These are phyloP conservation scores for Reinhardtius hippoglossoides DNA, from an alignment of 2,113 vertebrate genomes.

Conservation along the genomic window DNA sequence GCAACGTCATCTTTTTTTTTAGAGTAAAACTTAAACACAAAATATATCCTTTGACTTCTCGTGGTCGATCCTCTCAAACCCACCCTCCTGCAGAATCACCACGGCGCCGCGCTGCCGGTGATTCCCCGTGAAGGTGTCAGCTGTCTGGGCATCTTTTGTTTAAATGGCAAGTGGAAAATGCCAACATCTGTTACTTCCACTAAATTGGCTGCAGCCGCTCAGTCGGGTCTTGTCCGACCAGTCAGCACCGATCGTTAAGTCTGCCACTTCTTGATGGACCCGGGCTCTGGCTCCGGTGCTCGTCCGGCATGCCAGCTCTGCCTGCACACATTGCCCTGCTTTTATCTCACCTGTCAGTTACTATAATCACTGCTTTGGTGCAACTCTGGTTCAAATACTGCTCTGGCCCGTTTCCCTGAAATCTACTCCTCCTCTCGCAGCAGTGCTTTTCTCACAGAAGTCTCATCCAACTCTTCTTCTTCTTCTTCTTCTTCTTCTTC, in stretches of 20 bases:
- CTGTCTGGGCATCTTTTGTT: constrained; percentile 53
- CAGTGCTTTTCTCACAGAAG: not conserved
- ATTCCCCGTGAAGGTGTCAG: constrained; percentile 61
- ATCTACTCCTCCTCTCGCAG: not conserved
- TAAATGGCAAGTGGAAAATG: constrained; percentile 70
- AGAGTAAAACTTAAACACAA: too few species aligned
- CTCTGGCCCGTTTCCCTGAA: not conserved
- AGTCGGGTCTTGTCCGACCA: constrained; percentile 34
- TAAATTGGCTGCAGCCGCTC: constrained; percentile 67
- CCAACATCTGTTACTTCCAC: constrained; percentile 72
- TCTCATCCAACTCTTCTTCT: too few species aligned
- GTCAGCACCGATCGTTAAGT: constrained; percentile 62
- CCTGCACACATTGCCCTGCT: constrained; percentile 24
- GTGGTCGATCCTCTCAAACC: constrained; percentile 1
- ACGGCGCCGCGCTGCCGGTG: constrained; percentile 21
- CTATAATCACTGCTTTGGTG: constrained; percentile 20
- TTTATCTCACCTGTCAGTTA: constrained; percentile 47
- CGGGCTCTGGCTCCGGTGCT: constrained; percentile 7
- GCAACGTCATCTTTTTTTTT: too few species aligned
- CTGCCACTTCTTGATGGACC: constrained; percentile 54
- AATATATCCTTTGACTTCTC: constrained; percentile 18
- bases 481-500: not conserved
- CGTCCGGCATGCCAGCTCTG: not conserved
- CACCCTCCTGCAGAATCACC: constrained; percentile 29
- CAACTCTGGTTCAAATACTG: not conserved